Evolutionary conservation across 2,888 invertebrate genomes (phyloP).

Genomic region (Pyrochroa serraticornis): DNA sequence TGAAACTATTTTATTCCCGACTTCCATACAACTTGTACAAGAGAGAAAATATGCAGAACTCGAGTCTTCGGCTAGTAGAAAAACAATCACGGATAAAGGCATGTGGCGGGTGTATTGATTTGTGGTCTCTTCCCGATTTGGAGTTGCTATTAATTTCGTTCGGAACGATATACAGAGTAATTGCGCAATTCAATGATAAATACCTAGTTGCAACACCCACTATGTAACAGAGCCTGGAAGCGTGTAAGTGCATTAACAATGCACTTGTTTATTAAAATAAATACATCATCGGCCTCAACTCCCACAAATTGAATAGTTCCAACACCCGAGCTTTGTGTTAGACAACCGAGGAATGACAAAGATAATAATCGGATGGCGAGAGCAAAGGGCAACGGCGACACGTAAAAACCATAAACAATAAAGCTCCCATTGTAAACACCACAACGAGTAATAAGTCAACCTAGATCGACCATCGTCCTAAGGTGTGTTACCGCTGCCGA

Average conservation of each 20-base stretch:
- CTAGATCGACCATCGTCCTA: neutral
- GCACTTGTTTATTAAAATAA: slow-evolving; percentile 7
- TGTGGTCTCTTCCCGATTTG: too few species aligned
- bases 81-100: too few species aligned
- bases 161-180: slow-evolving; percentile 1
- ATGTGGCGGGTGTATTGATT: too few species aligned
- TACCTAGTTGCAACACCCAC: slow-evolving; percentile 7
- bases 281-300: slow-evolving; percentile 2
- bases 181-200: slow-evolving; percentile 10
- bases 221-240: neutral
- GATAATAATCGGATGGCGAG: neutral
- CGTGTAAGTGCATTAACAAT: slow-evolving; percentile 3
- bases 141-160: neutral
- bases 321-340: neutral
- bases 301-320: slow-evolving; percentile 7
- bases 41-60: too few species aligned
- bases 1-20: too few species aligned
- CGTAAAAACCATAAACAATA: neutral
- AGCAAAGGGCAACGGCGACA: neutral
- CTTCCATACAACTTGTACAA: too few species aligned
- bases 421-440: neutral
- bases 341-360: neutral
- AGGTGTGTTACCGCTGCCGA: neutral
- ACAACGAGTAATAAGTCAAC: neutral
- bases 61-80: too few species aligned